phyloP scores from a whole-genome alignment of 2,797 vertebrate species.

The Sternotherus odoratus region DNA sequence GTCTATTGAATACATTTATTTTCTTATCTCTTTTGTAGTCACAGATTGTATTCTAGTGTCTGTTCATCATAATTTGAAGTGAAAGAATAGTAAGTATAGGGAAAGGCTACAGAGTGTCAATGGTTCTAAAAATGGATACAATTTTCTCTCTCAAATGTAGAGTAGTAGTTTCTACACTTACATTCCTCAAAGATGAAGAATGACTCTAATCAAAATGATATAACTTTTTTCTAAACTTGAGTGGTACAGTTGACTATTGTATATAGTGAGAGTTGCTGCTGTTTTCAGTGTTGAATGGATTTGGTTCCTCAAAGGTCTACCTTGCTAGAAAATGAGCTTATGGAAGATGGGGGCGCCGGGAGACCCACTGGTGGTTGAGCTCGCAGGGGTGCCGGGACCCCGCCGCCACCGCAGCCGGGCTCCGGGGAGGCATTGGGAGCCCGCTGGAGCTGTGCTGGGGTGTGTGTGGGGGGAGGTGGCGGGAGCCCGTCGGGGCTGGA shows the following conservation, averaged over 20 bases:
- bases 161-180: slow-evolving; percentile 16
- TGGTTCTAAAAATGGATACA: slow-evolving; percentile 60
- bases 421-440: no score
- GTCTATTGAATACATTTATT: not conserved
- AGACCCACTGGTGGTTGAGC: no score
- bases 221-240: not conserved
- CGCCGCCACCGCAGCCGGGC: no score
- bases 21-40: not conserved
- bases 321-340: slow-evolving; percentile 12
- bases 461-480: no score
- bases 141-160: slow-evolving; percentile 57
- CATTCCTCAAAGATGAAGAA: not conserved
- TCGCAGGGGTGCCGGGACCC: no score
- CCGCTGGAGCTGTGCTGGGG: no score
- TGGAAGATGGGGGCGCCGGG: no score
- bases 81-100: slow-evolving; percentile 56
- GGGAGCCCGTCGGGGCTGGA: no score
- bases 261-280: not conserved
- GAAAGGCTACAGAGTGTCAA: slow-evolving; percentile 63
- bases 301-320: not conserved
- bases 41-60: not conserved
- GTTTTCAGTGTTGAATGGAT: not conserved
- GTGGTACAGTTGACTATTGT: not conserved
- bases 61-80: not conserved
- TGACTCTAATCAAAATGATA: not conserved